phyloP scores from a whole-genome alignment of 2,797 vertebrate genomes.

The Holocentrus rufus region DNA sequence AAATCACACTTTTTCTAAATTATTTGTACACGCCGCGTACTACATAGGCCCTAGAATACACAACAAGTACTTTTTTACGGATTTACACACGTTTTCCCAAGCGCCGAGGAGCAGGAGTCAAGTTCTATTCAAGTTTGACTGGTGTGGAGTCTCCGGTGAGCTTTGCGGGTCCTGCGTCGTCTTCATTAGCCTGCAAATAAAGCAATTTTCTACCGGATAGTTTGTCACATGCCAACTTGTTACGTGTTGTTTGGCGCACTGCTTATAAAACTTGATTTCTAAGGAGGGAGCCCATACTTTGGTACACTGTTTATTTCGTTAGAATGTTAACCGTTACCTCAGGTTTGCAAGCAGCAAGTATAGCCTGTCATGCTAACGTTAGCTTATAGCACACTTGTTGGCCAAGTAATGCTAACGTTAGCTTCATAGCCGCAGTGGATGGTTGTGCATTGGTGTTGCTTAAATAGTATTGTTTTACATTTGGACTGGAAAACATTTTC shows the following conservation, averaged over 20 bases:
- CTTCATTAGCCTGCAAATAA: slow-evolving; percentile 52
- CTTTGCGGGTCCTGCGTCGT: slow-evolving; percentile 44
- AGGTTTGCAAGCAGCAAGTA: neutral
- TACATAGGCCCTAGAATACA: neutral
- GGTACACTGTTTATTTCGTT: neutral
- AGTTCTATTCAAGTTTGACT: slow-evolving; percentile 64
- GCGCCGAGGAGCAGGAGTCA: slow-evolving; percentile 47
- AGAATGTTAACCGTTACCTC: neutral
- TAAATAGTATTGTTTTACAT: slow-evolving; percentile 49
- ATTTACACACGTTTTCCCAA: slow-evolving; percentile 34
- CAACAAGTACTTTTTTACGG: slow-evolving; percentile 43
- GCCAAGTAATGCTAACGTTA: slow-evolving; percentile 61
- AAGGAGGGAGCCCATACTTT: neutral
- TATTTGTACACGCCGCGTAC: slow-evolving; percentile 11
- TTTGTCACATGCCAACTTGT: neutral
- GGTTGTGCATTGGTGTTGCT: slow-evolving; percentile 42
- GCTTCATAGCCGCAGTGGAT: slow-evolving; percentile 60
- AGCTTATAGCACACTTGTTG: slow-evolving; percentile 72
- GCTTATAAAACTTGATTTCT: neutral
- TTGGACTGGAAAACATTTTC: neutral
- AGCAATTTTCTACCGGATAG: neutral
- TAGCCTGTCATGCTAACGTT: slow-evolving; percentile 65
- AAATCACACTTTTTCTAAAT: slow-evolving; percentile 20
- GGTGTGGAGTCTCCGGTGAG: slow-evolving; percentile 74
- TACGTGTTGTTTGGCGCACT: accelerated